These are phyloP conservation scores for Caenorhabditis sulstoni DNA, from an alignment of 2,888 invertebrate genomes.

Conservation along the genomic window DNA sequence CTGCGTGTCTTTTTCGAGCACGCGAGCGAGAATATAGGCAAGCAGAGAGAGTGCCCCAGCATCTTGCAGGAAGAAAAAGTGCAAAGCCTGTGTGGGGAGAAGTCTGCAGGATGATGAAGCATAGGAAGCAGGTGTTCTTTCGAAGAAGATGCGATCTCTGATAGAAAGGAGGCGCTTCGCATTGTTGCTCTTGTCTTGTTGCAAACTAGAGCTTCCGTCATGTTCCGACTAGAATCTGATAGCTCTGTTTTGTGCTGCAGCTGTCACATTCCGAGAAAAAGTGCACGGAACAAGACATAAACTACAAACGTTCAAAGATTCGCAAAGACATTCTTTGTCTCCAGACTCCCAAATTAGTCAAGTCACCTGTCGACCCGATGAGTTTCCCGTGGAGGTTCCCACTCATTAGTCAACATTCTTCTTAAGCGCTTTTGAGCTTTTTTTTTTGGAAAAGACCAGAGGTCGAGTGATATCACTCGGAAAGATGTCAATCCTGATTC, in stretches of 20 bases:
- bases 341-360: conserved; percentile 9
- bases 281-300: too few relatives aligned
- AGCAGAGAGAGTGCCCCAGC: conserved; percentile 22
- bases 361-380: not conserved
- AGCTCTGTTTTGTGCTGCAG: too few relatives aligned
- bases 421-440: not conserved
- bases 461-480: conserved; percentile 17
- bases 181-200: too few relatives aligned
- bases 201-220: too few relatives aligned
- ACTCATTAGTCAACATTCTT: not conserved
- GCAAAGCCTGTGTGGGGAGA: not conserved
- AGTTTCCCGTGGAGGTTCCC: not conserved
- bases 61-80: conserved; percentile 3
- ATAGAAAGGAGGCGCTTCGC: not conserved
- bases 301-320: not conserved
- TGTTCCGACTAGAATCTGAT: too few relatives aligned
- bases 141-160: not conserved
- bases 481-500: not conserved
- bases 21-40: conserved; percentile 21
- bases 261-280: too few relatives aligned
- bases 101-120: not conserved
- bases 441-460: not conserved
- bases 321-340: not conserved
- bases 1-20: conserved; percentile 39
- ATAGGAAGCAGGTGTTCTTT: not conserved